Evolutionary conservation across 2,888 invertebrate genomes (phyloP), one percentile per base, ranked within the genome.

Genomic region (Diaperis boleti): DNA sequence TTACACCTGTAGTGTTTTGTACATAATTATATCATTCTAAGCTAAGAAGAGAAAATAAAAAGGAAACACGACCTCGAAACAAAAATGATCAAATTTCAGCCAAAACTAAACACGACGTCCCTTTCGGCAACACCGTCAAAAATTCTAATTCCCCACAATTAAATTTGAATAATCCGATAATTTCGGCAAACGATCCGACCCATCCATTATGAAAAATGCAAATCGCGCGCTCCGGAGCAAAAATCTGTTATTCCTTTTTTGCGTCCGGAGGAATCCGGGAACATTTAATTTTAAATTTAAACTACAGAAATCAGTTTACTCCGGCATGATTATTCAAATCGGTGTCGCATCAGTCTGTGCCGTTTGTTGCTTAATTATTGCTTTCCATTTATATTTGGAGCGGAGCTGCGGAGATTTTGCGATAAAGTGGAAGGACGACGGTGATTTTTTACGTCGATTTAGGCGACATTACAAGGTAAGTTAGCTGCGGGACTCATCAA

Each of bases 361-460:
- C n/a, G n/a, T n/a, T n/a, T 45, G 29, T 45, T 29, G 18, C n/a
- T 45, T 45, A 45, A 45, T 45, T 45, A 45, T 45, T 13, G 14
- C 45, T 18, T 8, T 45, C 15, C 45, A 45, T 45, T 45, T 45
- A 26, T 26, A 45, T 45, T 45, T 45, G 29, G 20, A 45, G 26
- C 14, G 13, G 13, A n/a, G n/a, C n/a, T n/a, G n/a, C n/a, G n/a
- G n/a, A n/a, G n/a, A n/a, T n/a, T n/a, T n/a, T n/a, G n/a, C n/a
- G n/a, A n/a, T n/a, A n/a, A n/a, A n/a, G n/a, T n/a, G n/a, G n/a
- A n/a, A n/a, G n/a, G n/a, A n/a, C 22, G 7, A 8, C 6, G 13
- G 20, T 15, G 13, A 45, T 45, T 45, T 29, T 26, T 45, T 45
- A 26, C 18, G n/a, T 18, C 42, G 20, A 45, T 8, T 13, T 11